Evolutionary conservation across 2,113 vertebrate genomes (phyloP).

Genomic region (Dermatemys mawii): DNA sequence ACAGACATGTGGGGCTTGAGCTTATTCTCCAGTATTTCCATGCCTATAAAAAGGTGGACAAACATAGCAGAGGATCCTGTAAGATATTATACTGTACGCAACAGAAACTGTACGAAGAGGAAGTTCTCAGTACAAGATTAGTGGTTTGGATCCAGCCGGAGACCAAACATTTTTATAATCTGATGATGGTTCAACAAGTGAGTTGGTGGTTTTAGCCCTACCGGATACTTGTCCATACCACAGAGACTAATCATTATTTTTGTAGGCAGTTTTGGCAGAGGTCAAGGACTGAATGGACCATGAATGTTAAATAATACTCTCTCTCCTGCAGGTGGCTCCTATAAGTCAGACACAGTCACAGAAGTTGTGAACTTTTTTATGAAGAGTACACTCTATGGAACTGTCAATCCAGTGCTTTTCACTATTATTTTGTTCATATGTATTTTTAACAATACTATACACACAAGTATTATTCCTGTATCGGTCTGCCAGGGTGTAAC

Average conservation of each 20-base stretch:
- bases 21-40: not conserved
- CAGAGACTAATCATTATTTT: not conserved
- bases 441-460: not conserved
- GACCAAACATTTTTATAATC: not conserved
- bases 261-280: not conserved
- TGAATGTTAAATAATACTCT: not conserved
- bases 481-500: too few species aligned
- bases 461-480: not conserved
- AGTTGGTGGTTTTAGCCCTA: not conserved
- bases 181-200: not conserved
- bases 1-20: not conserved
- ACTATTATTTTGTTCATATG: rapidly evolving
- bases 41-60: not conserved
- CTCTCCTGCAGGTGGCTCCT: not conserved
- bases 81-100: not conserved
- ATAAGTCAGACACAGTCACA: not conserved
- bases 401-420: not conserved
- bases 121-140: not conserved
- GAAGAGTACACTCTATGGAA: not conserved
- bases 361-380: not conserved
- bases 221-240: not conserved
- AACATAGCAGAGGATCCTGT: not conserved
- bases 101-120: not conserved
- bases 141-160: not conserved
- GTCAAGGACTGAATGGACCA: not conserved